These are phyloP conservation scores for Podilymbus podiceps DNA, from an alignment of 2,113 vertebrate species.

Conservation along the genomic window DNA sequence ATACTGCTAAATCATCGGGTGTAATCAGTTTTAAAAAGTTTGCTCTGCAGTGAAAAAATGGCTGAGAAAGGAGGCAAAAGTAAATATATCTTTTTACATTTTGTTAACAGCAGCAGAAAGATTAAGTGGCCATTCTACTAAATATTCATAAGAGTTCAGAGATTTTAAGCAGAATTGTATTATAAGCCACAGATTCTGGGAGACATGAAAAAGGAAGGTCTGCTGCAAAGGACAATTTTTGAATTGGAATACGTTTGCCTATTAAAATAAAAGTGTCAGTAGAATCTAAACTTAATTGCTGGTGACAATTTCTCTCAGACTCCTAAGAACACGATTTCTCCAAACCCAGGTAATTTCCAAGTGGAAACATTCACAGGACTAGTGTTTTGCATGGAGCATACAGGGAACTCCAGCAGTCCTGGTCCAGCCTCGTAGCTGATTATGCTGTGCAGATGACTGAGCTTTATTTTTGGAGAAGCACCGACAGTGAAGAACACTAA, in stretches of 20 bases:
- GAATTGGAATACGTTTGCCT: not conserved
- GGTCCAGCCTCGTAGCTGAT: not conserved
- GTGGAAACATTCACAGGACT: not conserved
- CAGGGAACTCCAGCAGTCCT: not conserved
- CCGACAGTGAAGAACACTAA: not conserved
- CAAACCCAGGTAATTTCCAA: not conserved
- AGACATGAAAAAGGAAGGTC: rapidly evolving
- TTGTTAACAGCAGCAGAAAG: not conserved
- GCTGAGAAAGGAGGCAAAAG: not conserved
- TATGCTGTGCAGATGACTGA: not conserved
- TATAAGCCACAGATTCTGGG: not conserved
- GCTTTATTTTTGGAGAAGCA: not conserved
- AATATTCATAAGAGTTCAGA: not conserved
- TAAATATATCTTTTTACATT: not conserved
- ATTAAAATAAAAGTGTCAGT: not conserved
- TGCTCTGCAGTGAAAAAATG: conserved; percentile 16
- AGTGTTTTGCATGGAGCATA: not conserved
- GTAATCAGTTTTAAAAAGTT: conserved; percentile 33
- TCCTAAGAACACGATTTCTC: not conserved
- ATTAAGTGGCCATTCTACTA: not conserved
- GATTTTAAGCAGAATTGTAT: not conserved
- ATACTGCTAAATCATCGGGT: conserved; percentile 41
- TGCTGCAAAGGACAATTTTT: not conserved
- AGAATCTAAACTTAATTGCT: not conserved
- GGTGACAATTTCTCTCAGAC: not conserved